Evolutionary conservation across 2,797 vertebrate species (phyloP), one percentile per base, ranked within the genome.

Genomic region (Chanos chanos): DNA sequence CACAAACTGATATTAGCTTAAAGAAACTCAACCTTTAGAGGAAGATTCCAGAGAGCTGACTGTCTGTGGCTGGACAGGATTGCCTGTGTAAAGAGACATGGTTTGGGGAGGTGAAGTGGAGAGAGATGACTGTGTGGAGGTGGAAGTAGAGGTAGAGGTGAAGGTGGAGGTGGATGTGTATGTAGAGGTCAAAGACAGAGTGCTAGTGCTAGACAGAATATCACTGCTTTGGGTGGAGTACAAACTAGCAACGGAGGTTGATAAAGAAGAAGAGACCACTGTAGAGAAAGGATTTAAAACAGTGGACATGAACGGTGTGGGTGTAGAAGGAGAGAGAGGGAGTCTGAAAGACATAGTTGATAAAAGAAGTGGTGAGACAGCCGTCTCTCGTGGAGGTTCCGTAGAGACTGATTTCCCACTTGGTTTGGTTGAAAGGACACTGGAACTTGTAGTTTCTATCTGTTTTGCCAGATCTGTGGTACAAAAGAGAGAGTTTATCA

Each of bases 11-110:
- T n/a, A n/a, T n/a, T n/a, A n/a, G n/a, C n/a, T n/a, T n/a, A n/a
- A n/a, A n/a, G n/a, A n/a, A 55, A 9, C 18, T 60, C 5, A 52
- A 87, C 86, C 79, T 78, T 64, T 67, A 1, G 70, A 49, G 13
- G 58, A 12, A 40, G 31, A 3, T 28, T 27, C 47, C 1, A 24
- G 5, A 1, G 56, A 12, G 24, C 4, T 62, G 10, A 4, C 21
- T 0, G 57, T 5, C 15, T 18, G 31, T 1, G 28, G 13, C 12
- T 0, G 56, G 13, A 0, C 16, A 3, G 60, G 53, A 7, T 33
- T 51, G 7, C 8, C 22, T 27, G 57, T 70, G 27, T 21, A 9
- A 27, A 24, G 33, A 15, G 8, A 3, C 24, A 28, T 50, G 28
- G 30, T 45, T 4, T 45, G 52, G 19, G 37, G 21, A 50, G 28